Evolutionary conservation across 2,113 vertebrate species (phyloP).

Genomic region (Aythya baeri): DNA sequence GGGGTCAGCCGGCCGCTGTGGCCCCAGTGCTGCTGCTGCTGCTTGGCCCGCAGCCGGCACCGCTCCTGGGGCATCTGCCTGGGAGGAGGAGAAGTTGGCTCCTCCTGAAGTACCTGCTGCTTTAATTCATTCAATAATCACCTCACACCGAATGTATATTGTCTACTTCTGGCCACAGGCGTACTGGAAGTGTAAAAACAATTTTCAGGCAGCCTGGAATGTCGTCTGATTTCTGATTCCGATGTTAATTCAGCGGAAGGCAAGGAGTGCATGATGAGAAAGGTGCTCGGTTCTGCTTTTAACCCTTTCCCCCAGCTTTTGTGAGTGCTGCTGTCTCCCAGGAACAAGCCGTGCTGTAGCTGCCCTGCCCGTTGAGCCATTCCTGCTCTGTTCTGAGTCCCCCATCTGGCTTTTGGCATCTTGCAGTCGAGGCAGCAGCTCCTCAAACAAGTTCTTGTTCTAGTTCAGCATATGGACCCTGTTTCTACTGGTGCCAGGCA

Average conservation of each 20-base stretch:
- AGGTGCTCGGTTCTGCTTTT: slow-evolving; percentile 32
- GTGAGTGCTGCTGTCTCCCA: neutral
- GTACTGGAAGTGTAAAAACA: neutral
- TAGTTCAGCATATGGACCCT: slow-evolving; percentile 58
- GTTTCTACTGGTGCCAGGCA: slow-evolving; percentile 46
- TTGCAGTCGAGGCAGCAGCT: slow-evolving; percentile 19
- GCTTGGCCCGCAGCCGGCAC: neutral
- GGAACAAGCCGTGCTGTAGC: neutral
- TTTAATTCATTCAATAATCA: slow-evolving; percentile 65
- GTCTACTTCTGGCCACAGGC: slow-evolving; percentile 33
- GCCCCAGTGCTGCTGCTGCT: neutral
- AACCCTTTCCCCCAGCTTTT: slow-evolving; percentile 37
- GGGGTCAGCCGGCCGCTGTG: neutral
- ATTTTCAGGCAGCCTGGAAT: slow-evolving; percentile 49
- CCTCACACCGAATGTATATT: neutral
- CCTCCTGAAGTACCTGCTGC: slow-evolving; percentile 35
- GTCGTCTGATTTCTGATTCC: slow-evolving; percentile 35
- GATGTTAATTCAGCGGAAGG: slow-evolving; percentile 27
- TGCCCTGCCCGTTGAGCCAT: slow-evolving; percentile 36
- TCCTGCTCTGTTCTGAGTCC: slow-evolving; percentile 17
- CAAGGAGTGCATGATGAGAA: slow-evolving; percentile 25
- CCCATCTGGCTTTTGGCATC: slow-evolving; percentile 65
- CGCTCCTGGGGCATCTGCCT: no score
- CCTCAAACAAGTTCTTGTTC: slow-evolving; percentile 53
- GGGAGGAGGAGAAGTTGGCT: neutral